Conservation (phyloP, 1,140 invertebrate species). For the Pentalonia nigronervosa region DNA sequence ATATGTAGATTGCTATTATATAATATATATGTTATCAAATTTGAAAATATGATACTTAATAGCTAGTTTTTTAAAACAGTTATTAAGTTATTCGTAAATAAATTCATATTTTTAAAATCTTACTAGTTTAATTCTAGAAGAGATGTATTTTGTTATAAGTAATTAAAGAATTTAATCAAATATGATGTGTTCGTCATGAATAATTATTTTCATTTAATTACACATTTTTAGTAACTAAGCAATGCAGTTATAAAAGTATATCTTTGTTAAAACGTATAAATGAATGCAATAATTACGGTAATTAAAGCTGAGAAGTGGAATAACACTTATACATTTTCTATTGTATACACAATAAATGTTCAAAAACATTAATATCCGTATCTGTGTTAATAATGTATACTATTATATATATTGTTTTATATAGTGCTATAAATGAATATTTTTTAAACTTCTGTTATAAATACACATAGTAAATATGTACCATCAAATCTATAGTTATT, state of each 20-base stretch:
- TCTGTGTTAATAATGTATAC: background rate
- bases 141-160: background rate
- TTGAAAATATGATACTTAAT: background rate
- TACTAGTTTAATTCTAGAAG: background rate
- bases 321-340: background rate
- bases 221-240: background rate
- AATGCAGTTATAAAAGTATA: background rate
- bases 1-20: background rate
- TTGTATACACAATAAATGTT: background rate
- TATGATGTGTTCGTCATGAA: background rate
- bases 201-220: background rate
- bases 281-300: background rate
- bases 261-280: background rate
- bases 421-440: background rate
- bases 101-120: background rate
- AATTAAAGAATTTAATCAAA: background rate
- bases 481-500: too few species aligned
- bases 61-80: background rate
- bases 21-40: background rate
- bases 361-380: background rate
- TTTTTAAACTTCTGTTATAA: background rate
- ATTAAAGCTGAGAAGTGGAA: slow-evolving; percentile 1
- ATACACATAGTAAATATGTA: background rate
- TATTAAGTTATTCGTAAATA: background rate
- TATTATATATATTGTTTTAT: background rate